phyloP scores from a whole-genome alignment of 2,797 vertebrate genomes.

The Gymnopithys bicolor region DNA sequence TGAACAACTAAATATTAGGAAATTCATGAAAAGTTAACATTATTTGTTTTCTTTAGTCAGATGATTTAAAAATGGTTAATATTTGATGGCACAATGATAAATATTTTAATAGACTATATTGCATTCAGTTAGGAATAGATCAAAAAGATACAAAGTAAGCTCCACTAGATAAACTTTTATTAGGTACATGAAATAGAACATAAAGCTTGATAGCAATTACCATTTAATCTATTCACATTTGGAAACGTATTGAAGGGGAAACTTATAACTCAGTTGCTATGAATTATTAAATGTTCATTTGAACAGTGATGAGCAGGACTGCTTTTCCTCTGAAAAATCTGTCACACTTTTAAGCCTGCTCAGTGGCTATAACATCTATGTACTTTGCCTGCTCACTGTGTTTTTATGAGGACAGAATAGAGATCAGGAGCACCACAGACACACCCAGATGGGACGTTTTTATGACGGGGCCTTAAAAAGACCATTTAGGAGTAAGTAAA shows the following conservation, averaged over 20 bases:
- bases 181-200: conserved; percentile 76
- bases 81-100: conserved; percentile 78
- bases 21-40: conserved; percentile 70
- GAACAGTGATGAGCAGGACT: conserved; percentile 54
- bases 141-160: conserved; percentile 72
- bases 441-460: not conserved
- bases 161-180: conserved; percentile 78
- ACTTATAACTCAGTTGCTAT: conserved; percentile 73
- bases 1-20: conserved; percentile 54
- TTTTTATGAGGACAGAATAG: conserved; percentile 52
- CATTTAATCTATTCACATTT: conserved; percentile 76
- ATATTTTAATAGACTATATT: conserved; percentile 80
- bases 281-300: conserved; percentile 79
- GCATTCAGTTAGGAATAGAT: conserved; percentile 72
- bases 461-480: conserved; percentile 6
- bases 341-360: not conserved
- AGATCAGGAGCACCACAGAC: not conserved
- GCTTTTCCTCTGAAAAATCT: conserved; percentile 48
- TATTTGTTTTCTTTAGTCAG: conserved; percentile 74
- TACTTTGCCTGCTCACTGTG: conserved; percentile 32
- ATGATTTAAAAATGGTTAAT: conserved; percentile 77
- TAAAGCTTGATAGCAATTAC: conserved; percentile 79
- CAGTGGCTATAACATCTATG: conserved; percentile 34
- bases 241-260: conserved; percentile 73
- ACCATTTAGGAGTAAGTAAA: conserved; percentile 44